These are phyloP conservation scores for Pristionchus mayeri DNA, from an alignment of 2,888 invertebrate species.

Conservation along the genomic window DNA sequence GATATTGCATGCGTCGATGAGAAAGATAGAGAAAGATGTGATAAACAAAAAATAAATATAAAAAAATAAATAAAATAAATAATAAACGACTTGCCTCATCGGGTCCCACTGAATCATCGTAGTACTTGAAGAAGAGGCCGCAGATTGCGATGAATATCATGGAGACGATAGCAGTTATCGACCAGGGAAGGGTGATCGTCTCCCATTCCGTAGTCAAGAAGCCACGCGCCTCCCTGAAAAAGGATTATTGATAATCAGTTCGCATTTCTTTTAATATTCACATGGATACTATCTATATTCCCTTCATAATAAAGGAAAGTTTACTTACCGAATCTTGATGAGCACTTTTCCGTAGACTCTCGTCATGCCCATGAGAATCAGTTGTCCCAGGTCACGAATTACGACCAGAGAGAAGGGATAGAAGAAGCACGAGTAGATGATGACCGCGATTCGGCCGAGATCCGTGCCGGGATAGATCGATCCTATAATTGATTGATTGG, in stretches of 20 bases:
- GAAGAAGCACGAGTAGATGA: constrained; percentile 14
- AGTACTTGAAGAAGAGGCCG: not conserved
- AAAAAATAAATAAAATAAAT: not conserved
- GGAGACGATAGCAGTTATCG: not conserved
- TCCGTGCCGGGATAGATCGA: constrained; percentile 15
- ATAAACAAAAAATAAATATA: too few species aligned
- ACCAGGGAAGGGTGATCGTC: constrained; percentile 28
- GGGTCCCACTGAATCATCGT: not conserved
- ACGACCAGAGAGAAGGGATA: constrained; percentile 38
- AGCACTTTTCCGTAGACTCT: constrained; percentile 38
- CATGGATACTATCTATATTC: not conserved
- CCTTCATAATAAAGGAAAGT: not conserved
- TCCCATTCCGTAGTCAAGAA: not conserved
- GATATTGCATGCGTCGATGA: too few species aligned
- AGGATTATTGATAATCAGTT: not conserved
- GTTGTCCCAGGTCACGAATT: constrained; percentile 37
- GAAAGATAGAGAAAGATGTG: too few species aligned
- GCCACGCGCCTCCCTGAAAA: constrained; percentile 22
- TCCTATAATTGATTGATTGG: not conserved
- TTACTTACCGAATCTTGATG: constrained; percentile 33
- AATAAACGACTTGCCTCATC: not conserved
- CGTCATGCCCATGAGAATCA: not conserved
- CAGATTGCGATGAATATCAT: not conserved
- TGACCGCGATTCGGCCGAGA: not conserved
- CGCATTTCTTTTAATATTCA: not conserved